Conservation (phyloP, 2,888 invertebrate genomes). For the Rhingia rostrata region DNA sequence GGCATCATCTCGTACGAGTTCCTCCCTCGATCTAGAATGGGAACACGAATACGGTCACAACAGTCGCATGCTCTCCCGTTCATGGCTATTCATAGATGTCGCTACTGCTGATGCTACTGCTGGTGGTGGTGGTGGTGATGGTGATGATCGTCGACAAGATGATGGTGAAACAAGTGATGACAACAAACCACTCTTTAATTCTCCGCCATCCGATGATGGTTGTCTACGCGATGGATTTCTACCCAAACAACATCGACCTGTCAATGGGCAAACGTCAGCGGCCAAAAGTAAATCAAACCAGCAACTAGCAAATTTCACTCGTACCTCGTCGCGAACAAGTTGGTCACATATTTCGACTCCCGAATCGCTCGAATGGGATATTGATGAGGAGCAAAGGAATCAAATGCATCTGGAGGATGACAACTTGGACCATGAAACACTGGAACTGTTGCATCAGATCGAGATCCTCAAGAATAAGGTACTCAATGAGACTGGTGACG, state of each 20-base stretch:
- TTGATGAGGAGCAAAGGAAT: conserved; percentile 83
- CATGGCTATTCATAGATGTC: conserved; percentile 68
- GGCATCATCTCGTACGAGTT: conserved; percentile 86
- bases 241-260: conserved; percentile 45
- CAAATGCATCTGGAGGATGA: conserved; percentile 82
- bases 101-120: conserved; percentile 41
- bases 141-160: neutral
- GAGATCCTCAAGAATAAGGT: conserved; percentile 87
- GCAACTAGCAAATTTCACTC: conserved; percentile 76
- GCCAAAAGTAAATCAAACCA: conserved; percentile 74
- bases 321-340: conserved; percentile 83
- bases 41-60: conserved; percentile 85
- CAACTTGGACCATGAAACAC: conserved; percentile 86
- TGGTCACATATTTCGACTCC: conserved; percentile 87
- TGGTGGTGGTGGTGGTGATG: too few species aligned
- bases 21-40: conserved; percentile 88
- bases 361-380: conserved; percentile 88
- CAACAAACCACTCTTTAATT: conserved; percentile 65
- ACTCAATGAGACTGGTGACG: conserved; percentile 86
- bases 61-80: conserved; percentile 52
- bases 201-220: conserved; percentile 62
- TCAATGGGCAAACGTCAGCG: conserved; percentile 31
- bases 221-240: conserved; percentile 22
- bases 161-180: conserved; percentile 60
- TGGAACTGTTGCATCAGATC: conserved; percentile 87